These are phyloP conservation scores for Malurus elegans DNA, from an alignment of 2,113 vertebrate genomes.

Conservation along the genomic window DNA sequence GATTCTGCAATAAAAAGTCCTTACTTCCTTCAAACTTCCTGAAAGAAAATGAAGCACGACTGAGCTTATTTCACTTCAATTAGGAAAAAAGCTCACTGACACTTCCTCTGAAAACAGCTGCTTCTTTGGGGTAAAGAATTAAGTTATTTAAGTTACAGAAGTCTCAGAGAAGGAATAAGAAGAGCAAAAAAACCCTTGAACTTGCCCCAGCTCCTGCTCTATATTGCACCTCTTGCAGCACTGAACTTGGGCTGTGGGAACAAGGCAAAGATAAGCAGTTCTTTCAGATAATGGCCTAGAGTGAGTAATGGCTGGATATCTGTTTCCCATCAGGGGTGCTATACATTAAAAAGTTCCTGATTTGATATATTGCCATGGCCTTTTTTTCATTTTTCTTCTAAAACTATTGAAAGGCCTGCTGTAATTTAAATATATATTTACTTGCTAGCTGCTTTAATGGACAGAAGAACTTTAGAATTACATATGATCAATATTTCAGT, in stretches of 20 bases:
- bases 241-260: neutral
- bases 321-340: neutral
- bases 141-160: neutral
- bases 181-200: neutral
- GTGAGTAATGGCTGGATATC: neutral
- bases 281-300: neutral
- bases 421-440: neutral
- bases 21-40: neutral
- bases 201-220: neutral
- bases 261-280: neutral
- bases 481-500: fast-evolving
- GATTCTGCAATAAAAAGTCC: neutral
- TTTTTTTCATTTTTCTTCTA: neutral
- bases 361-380: neutral
- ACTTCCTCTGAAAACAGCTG: neutral
- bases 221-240: neutral
- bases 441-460: neutral
- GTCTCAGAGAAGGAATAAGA: neutral
- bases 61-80: neutral
- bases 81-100: neutral
- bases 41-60: neutral
- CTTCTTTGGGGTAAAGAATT: neutral
- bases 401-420: neutral
- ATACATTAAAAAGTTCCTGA: neutral
- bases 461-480: neutral